Evolutionary conservation across 2,797 vertebrate species (phyloP), one percentile per base, ranked within the genome.

Genomic region (Carapus acus): DNA sequence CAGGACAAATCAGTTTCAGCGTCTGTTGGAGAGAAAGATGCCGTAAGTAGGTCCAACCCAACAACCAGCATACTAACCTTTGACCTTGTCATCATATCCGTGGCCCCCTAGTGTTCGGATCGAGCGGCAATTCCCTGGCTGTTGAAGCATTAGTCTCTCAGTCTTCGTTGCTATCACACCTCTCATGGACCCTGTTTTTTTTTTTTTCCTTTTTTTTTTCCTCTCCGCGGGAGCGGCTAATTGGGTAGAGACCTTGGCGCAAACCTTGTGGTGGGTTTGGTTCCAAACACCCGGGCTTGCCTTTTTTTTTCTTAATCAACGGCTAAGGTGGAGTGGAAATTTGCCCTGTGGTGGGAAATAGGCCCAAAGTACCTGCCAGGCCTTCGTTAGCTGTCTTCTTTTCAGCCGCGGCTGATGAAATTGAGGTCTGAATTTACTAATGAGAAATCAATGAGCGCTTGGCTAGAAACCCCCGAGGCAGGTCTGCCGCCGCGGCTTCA

Each of bases 371-470:
- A 60, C 43, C 68, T 71, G 66, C 67, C 65, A 73, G 4, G 24
- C 24, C 24, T 27, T 27, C 24, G 24, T 27, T 27, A 27, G 24
- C 24, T 27, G 24, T 9, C 24, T 27, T 27, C 24, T 9, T 27
- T 27, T 27, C n/a, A 8, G 43, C 60, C 53, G 1, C 0, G 45
- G 57, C 67, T 74, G 69, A 78, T 70, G 78, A 69, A 83, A 82
- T 77, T 46, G 45, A 78, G 71, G 69, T 67, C 73, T 78, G 72
- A 70, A 68, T 81, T 76, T 62, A 51, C 76, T 84, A 80, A 83
- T 83, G 76, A 81, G 73, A 75, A 85, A 85, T 86, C 79, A 76
- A 84, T 84, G 77, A 55, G 62, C 27, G 54, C 59, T 52, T 50
- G 48, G 67, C 54, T 53, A 58, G 58, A 69, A 17, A 27, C 5